Conservation (phyloP, 2,888 invertebrate genomes). For the Rapana venosa region DNA sequence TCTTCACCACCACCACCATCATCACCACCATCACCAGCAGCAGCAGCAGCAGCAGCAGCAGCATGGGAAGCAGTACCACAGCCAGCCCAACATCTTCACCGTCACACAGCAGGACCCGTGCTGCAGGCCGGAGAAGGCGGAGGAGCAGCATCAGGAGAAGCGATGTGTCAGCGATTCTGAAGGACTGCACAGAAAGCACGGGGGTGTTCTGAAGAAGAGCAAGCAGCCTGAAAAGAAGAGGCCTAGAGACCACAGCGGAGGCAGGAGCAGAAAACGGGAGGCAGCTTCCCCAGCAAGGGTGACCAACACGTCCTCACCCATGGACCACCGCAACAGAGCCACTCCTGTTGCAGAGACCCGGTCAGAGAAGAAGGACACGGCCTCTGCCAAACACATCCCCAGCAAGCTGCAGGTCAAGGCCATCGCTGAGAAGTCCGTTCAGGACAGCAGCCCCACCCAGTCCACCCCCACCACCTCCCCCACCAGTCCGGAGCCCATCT, state of each 20-base stretch:
- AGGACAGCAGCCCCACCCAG: background rate
- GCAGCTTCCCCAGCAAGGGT: background rate
- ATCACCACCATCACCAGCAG: background rate
- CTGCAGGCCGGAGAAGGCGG: background rate
- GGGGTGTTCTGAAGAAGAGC: constrained; percentile 26
- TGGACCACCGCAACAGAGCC: background rate
- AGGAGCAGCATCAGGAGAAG: background rate
- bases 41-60: background rate
- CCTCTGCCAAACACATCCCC: background rate
- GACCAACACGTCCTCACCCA: background rate
- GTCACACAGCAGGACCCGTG: background rate
- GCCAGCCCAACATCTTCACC: constrained; percentile 32
- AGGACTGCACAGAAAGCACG: constrained; percentile 4
- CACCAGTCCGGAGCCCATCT: constrained; percentile 19
- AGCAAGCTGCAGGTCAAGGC: constrained; percentile 37
- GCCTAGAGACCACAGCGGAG: background rate
- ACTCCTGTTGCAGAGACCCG: background rate
- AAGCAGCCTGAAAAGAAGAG: constrained; percentile 4
- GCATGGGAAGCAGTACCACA: constrained; percentile 25
- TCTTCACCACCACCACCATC: background rate
- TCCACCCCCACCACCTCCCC: background rate
- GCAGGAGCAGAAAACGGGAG: background rate
- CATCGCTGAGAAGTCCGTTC: constrained; percentile 29
- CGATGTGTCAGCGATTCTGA: constrained; percentile 24
- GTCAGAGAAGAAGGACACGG: background rate